Conservation (phyloP, 2,888 invertebrate species). For the Athalia circularis region DNA sequence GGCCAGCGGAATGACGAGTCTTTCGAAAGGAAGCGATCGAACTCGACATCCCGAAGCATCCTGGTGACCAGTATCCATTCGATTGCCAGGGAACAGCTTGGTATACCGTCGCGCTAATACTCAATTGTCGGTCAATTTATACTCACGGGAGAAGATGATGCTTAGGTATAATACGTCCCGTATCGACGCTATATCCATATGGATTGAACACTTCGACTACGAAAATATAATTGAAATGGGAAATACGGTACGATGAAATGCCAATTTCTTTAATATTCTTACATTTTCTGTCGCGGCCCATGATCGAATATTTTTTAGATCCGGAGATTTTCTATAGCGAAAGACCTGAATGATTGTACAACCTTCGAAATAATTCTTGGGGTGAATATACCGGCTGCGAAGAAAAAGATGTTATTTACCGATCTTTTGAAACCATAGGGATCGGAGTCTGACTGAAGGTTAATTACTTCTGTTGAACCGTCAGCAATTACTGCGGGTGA, state of each 20-base stretch:
- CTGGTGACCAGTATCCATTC: constrained; percentile 12
- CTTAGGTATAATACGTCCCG: not conserved
- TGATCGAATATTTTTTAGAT: too few relatives aligned
- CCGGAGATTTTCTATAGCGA: too few relatives aligned
- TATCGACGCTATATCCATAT: not conserved
- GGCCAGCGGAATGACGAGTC: constrained; percentile 34
- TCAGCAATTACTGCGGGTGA: constrained; percentile 1
- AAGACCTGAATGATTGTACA: too few relatives aligned
- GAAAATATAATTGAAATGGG: constrained; percentile 31
- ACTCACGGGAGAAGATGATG: not conserved
- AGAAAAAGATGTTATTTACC: not conserved
- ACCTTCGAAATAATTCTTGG: too few relatives aligned
- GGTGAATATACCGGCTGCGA: too few relatives aligned
- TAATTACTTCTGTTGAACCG: constrained; percentile 18
- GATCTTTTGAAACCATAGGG: constrained; percentile 3
- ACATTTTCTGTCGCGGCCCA: too few relatives aligned
- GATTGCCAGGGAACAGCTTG: not conserved
- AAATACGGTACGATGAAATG: not conserved
- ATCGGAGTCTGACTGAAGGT: not conserved
- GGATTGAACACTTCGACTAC: constrained; percentile 5
- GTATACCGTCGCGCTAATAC: constrained; percentile 11
- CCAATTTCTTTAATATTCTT: too few relatives aligned
- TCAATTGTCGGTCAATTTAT: constrained; percentile 39
- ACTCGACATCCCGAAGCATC: not conserved
- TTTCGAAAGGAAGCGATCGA: constrained; percentile 19